Evolutionary conservation across 1,140 invertebrate genomes (phyloP).

Genomic region (Sarcophaga bullata): DNA sequence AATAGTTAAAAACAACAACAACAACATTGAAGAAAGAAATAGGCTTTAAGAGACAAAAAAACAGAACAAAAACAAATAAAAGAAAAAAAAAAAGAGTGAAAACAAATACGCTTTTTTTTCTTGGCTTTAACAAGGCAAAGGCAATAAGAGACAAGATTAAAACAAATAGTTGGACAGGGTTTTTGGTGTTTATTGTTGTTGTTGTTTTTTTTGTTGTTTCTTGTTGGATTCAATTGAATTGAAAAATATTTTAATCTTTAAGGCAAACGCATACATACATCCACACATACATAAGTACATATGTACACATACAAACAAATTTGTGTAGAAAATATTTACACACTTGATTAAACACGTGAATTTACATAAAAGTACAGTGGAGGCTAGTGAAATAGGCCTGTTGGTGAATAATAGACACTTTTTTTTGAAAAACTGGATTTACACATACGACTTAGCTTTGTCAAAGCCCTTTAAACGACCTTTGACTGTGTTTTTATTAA

Average conservation of each 20-base stretch:
- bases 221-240: neutral
- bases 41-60: neutral
- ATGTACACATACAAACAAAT: too few relatives aligned
- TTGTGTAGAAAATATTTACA: neutral
- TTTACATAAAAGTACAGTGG: neutral
- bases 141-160: neutral
- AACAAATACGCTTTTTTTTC: neutral
- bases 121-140: neutral
- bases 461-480: too few relatives aligned
- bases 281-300: too few relatives aligned
- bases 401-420: too few relatives aligned
- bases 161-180: neutral
- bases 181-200: too few relatives aligned
- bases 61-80: neutral
- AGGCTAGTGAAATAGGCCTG: too few relatives aligned
- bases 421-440: too few relatives aligned
- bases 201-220: neutral
- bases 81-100: neutral
- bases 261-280: neutral
- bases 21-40: neutral
- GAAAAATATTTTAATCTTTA: neutral
- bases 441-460: too few relatives aligned
- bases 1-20: neutral
- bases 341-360: slow-evolving; percentile 4
- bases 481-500: too few relatives aligned